Percentiles rank a stretch among this genome's conserved stretches.
These are phyloP conservation scores for Branchinecta lindahli DNA, from an alignment of 1,140 invertebrate species.

Conservation along the genomic window DNA sequence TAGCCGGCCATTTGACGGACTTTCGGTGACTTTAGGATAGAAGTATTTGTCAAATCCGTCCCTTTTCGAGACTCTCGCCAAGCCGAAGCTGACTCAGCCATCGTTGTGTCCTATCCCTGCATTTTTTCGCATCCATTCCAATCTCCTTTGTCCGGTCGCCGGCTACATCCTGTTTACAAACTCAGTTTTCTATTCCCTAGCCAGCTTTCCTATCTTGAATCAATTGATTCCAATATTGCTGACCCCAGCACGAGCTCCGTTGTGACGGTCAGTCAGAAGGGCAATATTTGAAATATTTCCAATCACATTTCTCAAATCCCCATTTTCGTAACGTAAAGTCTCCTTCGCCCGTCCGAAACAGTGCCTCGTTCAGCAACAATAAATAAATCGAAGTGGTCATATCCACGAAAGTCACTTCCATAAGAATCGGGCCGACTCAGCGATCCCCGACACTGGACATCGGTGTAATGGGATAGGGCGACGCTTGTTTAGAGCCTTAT, in stretches of 20 bases:
- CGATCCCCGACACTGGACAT: constrained; percentile 5
- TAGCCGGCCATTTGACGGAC: too few species aligned
- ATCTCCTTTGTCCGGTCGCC: too few species aligned
- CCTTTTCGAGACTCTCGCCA: too few species aligned
- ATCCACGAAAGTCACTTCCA: background rate
- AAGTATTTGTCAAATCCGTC: too few species aligned
- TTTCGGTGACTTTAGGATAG: too few species aligned
- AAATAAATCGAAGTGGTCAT: constrained; percentile 8
- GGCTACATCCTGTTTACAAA: too few species aligned
- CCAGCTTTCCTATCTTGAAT: too few species aligned
- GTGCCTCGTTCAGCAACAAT: constrained; percentile 10
- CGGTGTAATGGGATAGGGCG: constrained; percentile 7
- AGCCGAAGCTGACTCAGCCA: too few species aligned
- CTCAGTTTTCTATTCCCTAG: too few species aligned
- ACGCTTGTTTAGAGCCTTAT: constrained; percentile 10
- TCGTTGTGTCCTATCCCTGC: too few species aligned
- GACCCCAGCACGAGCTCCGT: background rate
- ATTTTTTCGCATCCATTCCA: too few species aligned
- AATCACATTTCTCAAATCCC: constrained; percentile 11
- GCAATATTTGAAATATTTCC: constrained; percentile 11
- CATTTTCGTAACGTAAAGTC: constrained; percentile 1
- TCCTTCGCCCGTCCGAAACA: constrained; percentile 7
- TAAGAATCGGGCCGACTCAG: constrained; percentile 5
- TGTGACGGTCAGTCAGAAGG: background rate
- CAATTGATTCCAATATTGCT: background rate